phyloP scores from a whole-genome alignment of 2,888 invertebrate species.

The Diadromus collaris region DNA sequence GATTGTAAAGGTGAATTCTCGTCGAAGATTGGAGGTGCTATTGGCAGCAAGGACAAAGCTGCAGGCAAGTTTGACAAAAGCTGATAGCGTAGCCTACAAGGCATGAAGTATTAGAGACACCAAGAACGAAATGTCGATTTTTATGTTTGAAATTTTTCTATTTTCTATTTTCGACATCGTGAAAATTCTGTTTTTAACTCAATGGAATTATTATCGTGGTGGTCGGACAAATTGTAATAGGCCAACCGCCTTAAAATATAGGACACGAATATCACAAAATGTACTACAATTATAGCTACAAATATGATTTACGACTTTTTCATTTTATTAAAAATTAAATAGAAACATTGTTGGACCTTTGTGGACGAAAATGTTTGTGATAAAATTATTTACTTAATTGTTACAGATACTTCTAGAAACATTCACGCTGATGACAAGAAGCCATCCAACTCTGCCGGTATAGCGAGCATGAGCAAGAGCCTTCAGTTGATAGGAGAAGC shows the following conservation, averaged over 20 bases:
- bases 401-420: slow-evolving; percentile 53
- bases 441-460: slow-evolving; percentile 33
- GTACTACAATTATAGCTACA: neutral
- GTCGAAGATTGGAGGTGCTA: slow-evolving; percentile 3
- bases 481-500: slow-evolving; percentile 73
- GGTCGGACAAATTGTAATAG: neutral
- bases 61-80: slow-evolving; percentile 3
- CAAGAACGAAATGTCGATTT: neutral
- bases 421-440: neutral
- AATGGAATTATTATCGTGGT: neutral
- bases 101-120: neutral
- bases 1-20: slow-evolving; percentile 65
- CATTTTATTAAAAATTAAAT: neutral
- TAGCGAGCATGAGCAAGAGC: slow-evolving; percentile 66
- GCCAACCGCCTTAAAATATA: neutral
- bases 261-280: neutral
- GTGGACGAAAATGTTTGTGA: neutral
- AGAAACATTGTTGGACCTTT: no score
- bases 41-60: neutral
- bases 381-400: slow-evolving; percentile 17
- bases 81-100: slow-evolving; percentile 1
- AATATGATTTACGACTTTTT: slow-evolving; percentile 2
- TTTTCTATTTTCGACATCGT: neutral
- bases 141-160: neutral
- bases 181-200: neutral